Base-by-base conservation (phyloP, 2,113 vertebrate genomes). In the Erpornis zantholeuca region DNA sequence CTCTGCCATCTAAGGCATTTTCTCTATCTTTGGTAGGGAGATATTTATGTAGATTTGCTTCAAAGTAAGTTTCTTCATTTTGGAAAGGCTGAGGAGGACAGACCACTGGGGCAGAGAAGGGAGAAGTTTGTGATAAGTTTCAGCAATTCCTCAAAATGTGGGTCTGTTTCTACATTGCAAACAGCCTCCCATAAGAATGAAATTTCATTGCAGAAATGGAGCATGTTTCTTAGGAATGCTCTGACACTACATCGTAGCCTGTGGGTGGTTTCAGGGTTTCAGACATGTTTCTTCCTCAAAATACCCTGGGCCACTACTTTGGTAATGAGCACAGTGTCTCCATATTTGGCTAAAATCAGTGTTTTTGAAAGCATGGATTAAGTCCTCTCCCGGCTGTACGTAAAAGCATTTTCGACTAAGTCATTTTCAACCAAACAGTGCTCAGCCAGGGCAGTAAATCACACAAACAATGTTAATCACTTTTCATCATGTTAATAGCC, bases 391-490 rank as follows among this genome's bases (percentile, higher is more conserved):
- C 44, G 61, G 65, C 25, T 84, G 57, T 72, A 82, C 53, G 82
- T 61, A 86, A 88, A 94, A 94, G 31, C 47, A 81, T 92, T 94
- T 93, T 86, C 94, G 6, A 90, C 45, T 86, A 92, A 93, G 81
- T 54, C 29, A 2, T 92, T 95, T 96, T 89, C 59, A 93, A 90
- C 80, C 33, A 95, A 94, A 95, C 86, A 88, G 52, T 79, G 70
- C 47, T 93, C 50, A 82, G 52, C 36, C 42, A 87, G 66, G 44
- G 79, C 73, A 91, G 75, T 93, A 96, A 94, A 96, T 97, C 94
- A 92, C 85, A 91, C 85, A 96, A 95, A 97, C 85, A 95, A 83
- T 80, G 86, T 92, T 96, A 95, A 95, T 94, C 92, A 94, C 76
- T 93, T 93, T 88, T 92, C 0, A 10, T 93, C 81, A 59, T 83